phyloP scores from a whole-genome alignment of 2,113 vertebrate species.

The Zosterops japonicus region DNA sequence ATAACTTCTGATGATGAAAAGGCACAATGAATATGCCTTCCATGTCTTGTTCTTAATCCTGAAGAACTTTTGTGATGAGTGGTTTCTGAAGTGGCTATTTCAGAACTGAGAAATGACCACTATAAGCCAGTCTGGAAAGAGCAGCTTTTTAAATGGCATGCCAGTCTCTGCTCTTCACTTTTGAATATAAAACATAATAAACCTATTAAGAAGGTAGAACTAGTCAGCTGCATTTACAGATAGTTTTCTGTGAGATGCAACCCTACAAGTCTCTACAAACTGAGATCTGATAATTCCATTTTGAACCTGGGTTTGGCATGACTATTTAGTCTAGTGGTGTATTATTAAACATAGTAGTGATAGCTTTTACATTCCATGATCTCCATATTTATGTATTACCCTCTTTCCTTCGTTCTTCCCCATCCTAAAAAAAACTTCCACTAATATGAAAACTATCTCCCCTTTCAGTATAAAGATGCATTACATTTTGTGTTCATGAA shows the following conservation, averaged over 20 bases:
- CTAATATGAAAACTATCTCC: not conserved
- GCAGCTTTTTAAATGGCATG: not conserved
- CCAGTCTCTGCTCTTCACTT: not conserved
- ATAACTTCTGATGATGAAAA: not conserved
- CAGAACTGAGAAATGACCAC: not conserved
- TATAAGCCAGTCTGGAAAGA: not conserved
- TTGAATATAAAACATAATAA: not conserved
- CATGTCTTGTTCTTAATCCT: not conserved
- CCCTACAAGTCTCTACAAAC: not conserved
- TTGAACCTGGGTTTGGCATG: not conserved
- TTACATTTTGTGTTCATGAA: not conserved
- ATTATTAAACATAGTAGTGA: not conserved
- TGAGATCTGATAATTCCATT: not conserved
- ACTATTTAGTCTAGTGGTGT: not conserved
- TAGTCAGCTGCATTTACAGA: not conserved
- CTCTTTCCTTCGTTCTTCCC: not conserved
- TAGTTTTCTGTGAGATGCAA: not conserved
- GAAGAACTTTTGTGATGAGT: not conserved
- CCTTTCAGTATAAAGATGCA: not conserved
- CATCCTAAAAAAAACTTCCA: not conserved
- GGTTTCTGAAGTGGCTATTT: not conserved
- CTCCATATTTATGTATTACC: not conserved
- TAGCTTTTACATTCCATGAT: not conserved
- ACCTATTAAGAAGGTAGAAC: not conserved
- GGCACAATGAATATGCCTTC: not conserved